Conservation (phyloP, 2,888 invertebrate genomes). For the Lymantria dispar region DNA sequence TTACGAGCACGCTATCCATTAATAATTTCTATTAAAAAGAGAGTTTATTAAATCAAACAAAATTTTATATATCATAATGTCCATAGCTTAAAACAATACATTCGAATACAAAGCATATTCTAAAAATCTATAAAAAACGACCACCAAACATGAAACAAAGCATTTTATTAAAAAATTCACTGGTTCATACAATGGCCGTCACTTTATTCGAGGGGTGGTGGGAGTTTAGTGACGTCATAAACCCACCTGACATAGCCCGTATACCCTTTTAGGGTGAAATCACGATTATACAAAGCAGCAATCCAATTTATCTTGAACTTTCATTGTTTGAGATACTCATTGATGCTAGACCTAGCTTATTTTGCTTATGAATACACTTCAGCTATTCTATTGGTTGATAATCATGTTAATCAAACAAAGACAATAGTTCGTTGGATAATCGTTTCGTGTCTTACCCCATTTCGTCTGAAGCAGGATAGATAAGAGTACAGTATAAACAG, state of each 20-base stretch:
- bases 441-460: not conserved
- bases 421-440: not conserved
- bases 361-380: not conserved
- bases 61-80: not conserved
- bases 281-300: not conserved
- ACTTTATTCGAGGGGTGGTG: conserved; percentile 22
- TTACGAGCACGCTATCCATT: too few relatives aligned
- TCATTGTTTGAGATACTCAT: not conserved
- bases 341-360: not conserved
- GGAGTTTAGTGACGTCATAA: conserved; percentile 42
- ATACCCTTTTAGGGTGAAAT: conserved; percentile 1
- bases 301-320: not conserved
- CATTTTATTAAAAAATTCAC: conserved; percentile 19
- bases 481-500: too few relatives aligned
- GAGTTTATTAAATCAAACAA: not conserved
- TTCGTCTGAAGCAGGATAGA: too few relatives aligned
- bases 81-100: too few relatives aligned
- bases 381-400: not conserved
- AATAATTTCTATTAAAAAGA: too few relatives aligned
- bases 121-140: not conserved
- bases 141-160: conserved; percentile 1
- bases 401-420: not conserved
- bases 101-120: not conserved
- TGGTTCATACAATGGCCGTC: conserved; percentile 25
- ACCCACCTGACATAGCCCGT: conserved; percentile 32